Evolutionary conservation across 2,797 vertebrate genomes (phyloP).

Genomic region (Margarornis squamiger): DNA sequence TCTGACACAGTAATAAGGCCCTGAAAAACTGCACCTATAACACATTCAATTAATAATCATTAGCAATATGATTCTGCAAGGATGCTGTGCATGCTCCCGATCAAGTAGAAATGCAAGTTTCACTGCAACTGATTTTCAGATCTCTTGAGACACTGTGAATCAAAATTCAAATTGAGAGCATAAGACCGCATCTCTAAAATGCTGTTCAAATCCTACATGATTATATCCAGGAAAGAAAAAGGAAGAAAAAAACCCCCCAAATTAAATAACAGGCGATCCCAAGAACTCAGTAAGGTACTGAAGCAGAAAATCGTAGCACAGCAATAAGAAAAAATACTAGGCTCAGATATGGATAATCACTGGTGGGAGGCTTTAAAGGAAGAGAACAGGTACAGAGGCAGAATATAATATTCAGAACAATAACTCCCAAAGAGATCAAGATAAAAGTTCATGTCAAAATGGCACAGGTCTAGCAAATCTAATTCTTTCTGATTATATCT

Average conservation of each 20-base stretch:
- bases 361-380: background rate
- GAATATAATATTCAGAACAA: background rate
- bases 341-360: background rate
- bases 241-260: accelerated
- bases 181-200: background rate
- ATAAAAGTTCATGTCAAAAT: background rate
- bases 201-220: background rate
- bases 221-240: background rate
- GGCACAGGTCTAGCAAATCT: background rate
- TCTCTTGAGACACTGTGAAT: background rate
- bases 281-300: background rate
- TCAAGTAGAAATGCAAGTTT: background rate
- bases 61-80: background rate
- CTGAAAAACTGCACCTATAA: background rate
- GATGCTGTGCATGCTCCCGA: background rate
- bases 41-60: background rate
- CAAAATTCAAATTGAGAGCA: background rate
- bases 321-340: background rate
- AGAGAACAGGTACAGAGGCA: background rate
- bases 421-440: background rate
- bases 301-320: background rate
- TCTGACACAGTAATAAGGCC: background rate
- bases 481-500: background rate
- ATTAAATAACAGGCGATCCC: background rate
- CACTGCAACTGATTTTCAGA: background rate